phyloP scores from a whole-genome alignment of 1,140 invertebrate genomes.

The Magallana angulata region DNA sequence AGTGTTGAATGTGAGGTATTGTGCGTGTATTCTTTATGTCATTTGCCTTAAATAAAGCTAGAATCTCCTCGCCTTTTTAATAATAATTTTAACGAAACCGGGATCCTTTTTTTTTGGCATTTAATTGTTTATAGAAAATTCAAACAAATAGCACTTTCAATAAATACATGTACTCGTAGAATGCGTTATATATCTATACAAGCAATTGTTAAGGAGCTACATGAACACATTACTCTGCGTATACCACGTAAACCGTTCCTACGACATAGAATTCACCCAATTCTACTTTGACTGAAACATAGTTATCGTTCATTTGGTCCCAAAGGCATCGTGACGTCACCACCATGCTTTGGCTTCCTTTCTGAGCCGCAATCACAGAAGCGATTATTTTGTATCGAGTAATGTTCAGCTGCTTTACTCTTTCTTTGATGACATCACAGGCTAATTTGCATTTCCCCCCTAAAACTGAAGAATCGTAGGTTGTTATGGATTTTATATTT shows the following conservation, averaged over 20 bases:
- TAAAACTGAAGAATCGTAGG: conserved; percentile 62
- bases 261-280: conserved; percentile 69
- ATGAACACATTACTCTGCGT: conserved; percentile 68
- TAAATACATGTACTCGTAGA: neutral
- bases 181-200: neutral
- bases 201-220: neutral
- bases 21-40: too few species aligned
- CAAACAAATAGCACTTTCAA: neutral
- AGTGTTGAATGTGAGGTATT: too few species aligned
- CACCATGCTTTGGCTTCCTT: conserved; percentile 69
- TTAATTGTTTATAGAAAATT: too few species aligned
- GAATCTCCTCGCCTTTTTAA: too few species aligned
- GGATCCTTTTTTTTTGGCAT: too few species aligned
- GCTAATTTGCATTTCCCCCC: conserved; percentile 64
- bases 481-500: conserved; percentile 62
- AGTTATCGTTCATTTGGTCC: conserved; percentile 76
- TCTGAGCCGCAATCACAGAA: conserved; percentile 71
- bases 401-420: conserved; percentile 68
- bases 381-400: conserved; percentile 74
- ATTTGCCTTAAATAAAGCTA: too few species aligned
- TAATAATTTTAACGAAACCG: too few species aligned
- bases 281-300: conserved; percentile 66
- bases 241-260: conserved; percentile 76
- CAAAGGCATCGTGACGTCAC: conserved; percentile 75
- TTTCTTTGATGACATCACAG: conserved; percentile 73